Conservation (phyloP, 2,888 invertebrate genomes). For the Cantharis rustica region DNA sequence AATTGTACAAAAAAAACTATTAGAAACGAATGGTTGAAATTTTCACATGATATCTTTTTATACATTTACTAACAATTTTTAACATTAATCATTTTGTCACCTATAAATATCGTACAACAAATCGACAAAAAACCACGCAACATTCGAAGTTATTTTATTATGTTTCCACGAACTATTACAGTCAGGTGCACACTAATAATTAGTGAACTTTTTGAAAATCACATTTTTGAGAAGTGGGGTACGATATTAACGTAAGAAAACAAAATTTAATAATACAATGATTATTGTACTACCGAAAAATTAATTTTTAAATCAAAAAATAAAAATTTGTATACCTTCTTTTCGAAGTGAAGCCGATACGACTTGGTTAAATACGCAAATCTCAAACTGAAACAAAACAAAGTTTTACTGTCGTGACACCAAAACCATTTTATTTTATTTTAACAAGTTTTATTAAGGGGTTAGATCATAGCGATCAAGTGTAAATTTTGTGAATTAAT, state of each 20-base stretch:
- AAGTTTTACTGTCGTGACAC: not conserved
- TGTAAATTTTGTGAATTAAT: too few relatives aligned
- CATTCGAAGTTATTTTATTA: not conserved
- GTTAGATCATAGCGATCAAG: too few relatives aligned
- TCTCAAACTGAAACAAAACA: not conserved
- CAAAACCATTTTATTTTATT: too few relatives aligned
- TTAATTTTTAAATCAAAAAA: conserved; percentile 11
- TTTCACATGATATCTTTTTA: not conserved
- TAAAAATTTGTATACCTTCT: conserved; percentile 26
- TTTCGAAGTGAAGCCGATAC: not conserved
- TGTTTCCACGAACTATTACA: not conserved
- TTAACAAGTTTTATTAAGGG: too few relatives aligned
- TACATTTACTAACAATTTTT: not conserved
- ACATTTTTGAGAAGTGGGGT: not conserved
- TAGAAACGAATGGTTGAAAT: not conserved
- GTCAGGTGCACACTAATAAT: not conserved
- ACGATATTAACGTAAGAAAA: not conserved
- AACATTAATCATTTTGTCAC: not conserved
- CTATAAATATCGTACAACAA: not conserved
- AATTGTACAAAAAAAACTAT: not conserved
- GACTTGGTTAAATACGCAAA: conserved; percentile 9
- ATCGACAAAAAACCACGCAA: not conserved
- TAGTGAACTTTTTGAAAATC: not conserved
- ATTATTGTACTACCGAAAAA: conserved; percentile 11
- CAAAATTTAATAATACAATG: not conserved